Evolutionary conservation across 2,113 vertebrate genomes (phyloP), one percentile per base, ranked within the genome.

Genomic region (Mohoua ochrocephala): DNA sequence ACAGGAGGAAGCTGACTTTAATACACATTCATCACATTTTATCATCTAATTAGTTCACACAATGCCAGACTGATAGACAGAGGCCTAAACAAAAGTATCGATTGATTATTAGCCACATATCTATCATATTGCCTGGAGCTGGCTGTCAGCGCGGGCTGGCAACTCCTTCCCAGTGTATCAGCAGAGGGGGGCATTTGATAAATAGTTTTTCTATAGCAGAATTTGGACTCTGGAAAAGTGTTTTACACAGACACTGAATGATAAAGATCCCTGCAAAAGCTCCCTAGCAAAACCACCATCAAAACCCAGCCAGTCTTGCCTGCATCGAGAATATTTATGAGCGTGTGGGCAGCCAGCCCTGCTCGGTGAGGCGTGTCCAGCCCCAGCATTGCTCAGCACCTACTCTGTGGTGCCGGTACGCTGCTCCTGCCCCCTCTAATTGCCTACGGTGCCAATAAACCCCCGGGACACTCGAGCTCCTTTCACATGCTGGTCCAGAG

Each of bases 11-110:
- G 97, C 98, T 96, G 98, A 98, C 97, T 99, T 99, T 98, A 99
- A 99, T 98, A 98, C 98, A 98, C 98, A 99, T 99, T 99, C 98
- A 99, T 99, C 99, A 99, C 98, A 98, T 99, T 99, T 99, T 99
- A 99, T 99, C 99, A 99, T 99, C 99, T 99, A 99, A 99, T 99
- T 99, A 99, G 99, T 98, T 97, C 96, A 87, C 97, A 97, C 98
- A 98, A 98, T 98, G 98, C 98, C 99, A 99, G 98, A 68, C 97
- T 97, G 98, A 98, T 98, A 98, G 99, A 98, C 98, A 96, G 96
- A 95, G 97, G 94, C 98, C 96, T 95, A 97, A 98, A 98, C 98
- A 98, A 97, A 97, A 96, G 95, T 98, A 99, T 99, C 96, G 99
- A 99, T 98, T 98, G 98, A 96, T 98, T 98, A 98, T 99, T 98